phyloP scores from a whole-genome alignment of 2,888 invertebrate genomes.

The Apodemia zela region DNA sequence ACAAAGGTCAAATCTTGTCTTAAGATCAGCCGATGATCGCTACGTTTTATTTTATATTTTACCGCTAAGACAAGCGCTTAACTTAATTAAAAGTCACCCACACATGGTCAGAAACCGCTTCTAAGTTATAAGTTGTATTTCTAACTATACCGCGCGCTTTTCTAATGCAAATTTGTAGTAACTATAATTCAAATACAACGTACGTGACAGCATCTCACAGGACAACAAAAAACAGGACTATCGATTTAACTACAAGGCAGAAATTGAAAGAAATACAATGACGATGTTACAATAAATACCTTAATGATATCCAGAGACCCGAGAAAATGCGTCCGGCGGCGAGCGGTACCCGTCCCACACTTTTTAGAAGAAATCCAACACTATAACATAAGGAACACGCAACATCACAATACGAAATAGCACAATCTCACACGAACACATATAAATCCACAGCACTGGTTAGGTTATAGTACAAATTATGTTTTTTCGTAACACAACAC shows the following conservation, averaged over 20 bases:
- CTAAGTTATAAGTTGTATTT: slow-evolving; percentile 42
- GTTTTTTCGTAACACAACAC: slow-evolving; percentile 70
- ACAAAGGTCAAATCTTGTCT: background rate
- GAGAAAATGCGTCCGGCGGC: slow-evolving; percentile 74
- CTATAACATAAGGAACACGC: slow-evolving; percentile 59
- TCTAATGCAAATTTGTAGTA: slow-evolving; percentile 69
- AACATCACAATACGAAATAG: slow-evolving; percentile 68
- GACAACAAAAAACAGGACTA: slow-evolving; percentile 49
- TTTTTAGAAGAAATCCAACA: slow-evolving; percentile 70
- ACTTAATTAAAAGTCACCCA: slow-evolving; percentile 71
- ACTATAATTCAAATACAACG: slow-evolving; percentile 58
- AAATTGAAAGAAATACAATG: slow-evolving; percentile 74
- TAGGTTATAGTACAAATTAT: slow-evolving; percentile 65
- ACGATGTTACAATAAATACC: slow-evolving; percentile 80
- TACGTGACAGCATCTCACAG: slow-evolving; percentile 41
- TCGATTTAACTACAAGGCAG: slow-evolving; percentile 74
- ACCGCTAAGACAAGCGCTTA: slow-evolving; percentile 45
- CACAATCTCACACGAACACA: slow-evolving; percentile 74
- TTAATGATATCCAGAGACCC: slow-evolving; percentile 79
- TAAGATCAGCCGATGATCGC: background rate
- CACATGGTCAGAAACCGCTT: slow-evolving; percentile 50
- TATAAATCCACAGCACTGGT: slow-evolving; percentile 70
- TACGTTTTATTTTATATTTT: slow-evolving; percentile 25
- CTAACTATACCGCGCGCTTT: slow-evolving; percentile 56
- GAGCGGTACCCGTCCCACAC: slow-evolving; percentile 67